phyloP scores from a whole-genome alignment of 2,888 invertebrate species.

The Drosophila melanosoma region DNA sequence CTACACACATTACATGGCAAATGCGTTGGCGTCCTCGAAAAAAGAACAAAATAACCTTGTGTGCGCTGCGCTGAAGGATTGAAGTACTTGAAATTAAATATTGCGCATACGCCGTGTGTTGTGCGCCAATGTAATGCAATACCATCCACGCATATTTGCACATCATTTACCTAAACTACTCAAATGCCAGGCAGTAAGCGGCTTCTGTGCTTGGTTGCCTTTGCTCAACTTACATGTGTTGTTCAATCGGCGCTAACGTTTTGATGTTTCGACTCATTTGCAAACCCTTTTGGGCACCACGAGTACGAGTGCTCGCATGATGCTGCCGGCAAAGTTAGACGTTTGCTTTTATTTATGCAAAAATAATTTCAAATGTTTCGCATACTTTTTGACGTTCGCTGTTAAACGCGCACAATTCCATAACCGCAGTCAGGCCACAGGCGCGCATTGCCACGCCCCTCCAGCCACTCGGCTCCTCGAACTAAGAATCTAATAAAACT shows the following conservation, averaged over 20 bases:
- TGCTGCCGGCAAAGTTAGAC: conserved; percentile 34
- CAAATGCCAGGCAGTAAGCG: conserved; percentile 40
- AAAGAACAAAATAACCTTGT: conserved; percentile 42
- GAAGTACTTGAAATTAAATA: conserved; percentile 61
- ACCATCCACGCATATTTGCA: conserved; percentile 64
- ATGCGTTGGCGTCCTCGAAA: conserved; percentile 15
- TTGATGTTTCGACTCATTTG: conserved; percentile 62
- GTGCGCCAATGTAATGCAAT: conserved; percentile 25
- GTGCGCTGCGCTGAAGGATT: conserved; percentile 32
- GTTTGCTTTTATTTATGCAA: conserved; percentile 71
- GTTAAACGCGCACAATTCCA: conserved; percentile 59
- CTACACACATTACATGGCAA: conserved; percentile 9
- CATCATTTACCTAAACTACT: conserved; percentile 59
- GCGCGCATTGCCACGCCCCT: conserved; percentile 28
- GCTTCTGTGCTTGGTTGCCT: conserved; percentile 41
- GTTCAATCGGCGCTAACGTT: conserved; percentile 45
- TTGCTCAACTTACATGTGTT: conserved; percentile 19
- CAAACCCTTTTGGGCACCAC: conserved; percentile 58
- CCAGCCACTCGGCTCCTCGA: conserved; percentile 34
- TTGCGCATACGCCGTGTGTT: conserved; percentile 64
- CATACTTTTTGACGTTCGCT: conserved; percentile 65
- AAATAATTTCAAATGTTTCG: conserved; percentile 77
- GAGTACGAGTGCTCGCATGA: conserved; percentile 19
- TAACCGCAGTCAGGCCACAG: conserved; percentile 65
- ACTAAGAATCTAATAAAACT: conserved; percentile 79